Evolutionary conservation across 2,797 vertebrate genomes (phyloP).

Genomic region (Catamblyrhynchus diadema): DNA sequence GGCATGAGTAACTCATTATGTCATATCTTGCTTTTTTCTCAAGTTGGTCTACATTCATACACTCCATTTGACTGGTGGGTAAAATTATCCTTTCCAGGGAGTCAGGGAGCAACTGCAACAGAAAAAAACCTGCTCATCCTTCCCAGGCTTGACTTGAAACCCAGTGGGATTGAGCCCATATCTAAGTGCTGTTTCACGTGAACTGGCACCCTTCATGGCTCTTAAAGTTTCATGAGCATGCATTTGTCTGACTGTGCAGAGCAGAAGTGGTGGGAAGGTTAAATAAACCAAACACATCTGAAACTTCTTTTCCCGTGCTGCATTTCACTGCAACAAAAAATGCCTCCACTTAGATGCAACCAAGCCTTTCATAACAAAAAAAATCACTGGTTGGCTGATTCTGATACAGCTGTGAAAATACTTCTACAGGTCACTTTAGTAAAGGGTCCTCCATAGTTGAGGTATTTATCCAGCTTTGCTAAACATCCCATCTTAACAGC

Average conservation of each 20-base stretch:
- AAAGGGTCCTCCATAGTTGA: neutral
- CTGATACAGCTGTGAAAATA: neutral
- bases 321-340: neutral
- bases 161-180: neutral
- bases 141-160: neutral
- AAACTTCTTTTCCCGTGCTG: neutral
- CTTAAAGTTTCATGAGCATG: neutral
- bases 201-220: neutral
- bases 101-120: neutral
- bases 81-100: neutral
- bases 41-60: neutral
- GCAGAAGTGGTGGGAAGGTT: neutral
- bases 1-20: neutral
- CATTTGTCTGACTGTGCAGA: neutral
- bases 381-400: neutral
- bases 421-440: neutral
- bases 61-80: neutral
- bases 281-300: neutral
- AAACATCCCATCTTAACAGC: neutral
- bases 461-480: neutral
- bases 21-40: neutral
- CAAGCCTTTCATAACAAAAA: neutral
- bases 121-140: neutral
- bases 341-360: rapidly evolving
- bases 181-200: neutral